Evolutionary conservation across 2,113 vertebrate genomes (phyloP).

Genomic region (Burhinus bistriatus): DNA sequence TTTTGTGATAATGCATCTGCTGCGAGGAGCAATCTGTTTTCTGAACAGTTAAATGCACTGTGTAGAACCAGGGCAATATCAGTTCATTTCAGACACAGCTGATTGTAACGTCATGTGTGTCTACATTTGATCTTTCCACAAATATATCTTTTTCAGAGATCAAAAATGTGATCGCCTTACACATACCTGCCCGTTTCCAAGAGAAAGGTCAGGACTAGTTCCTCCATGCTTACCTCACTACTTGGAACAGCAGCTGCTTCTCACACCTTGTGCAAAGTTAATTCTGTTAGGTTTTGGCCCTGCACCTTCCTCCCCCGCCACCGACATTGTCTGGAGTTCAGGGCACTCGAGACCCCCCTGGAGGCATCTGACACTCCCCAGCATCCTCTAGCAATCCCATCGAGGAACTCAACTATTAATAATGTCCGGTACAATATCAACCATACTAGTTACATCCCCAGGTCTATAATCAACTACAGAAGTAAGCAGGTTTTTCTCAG

Average conservation of each 20-base stretch:
- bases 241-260: slow-evolving; percentile 18
- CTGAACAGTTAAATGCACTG: background rate
- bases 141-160: background rate
- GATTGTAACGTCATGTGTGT: background rate
- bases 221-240: background rate
- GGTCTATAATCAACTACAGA: background rate
- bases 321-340: background rate
- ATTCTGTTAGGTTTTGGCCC: background rate
- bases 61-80: fast-evolving
- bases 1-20: background rate
- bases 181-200: background rate
- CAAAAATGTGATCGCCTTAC: background rate
- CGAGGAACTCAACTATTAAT: background rate
- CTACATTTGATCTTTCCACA: background rate
- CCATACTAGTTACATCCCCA: background rate
- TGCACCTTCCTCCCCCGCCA: background rate
- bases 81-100: background rate
- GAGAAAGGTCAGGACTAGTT: background rate
- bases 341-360: background rate
- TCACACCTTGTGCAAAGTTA: background rate
- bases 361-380: background rate
- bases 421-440: background rate
- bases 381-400: background rate
- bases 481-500: background rate
- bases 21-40: background rate